A percentile compares a stretch with the other conserved stretches of the same genome.
These are phyloP conservation scores for Halcyon senegalensis DNA, from an alignment of 2,113 vertebrate genomes.

Conservation along the genomic window DNA sequence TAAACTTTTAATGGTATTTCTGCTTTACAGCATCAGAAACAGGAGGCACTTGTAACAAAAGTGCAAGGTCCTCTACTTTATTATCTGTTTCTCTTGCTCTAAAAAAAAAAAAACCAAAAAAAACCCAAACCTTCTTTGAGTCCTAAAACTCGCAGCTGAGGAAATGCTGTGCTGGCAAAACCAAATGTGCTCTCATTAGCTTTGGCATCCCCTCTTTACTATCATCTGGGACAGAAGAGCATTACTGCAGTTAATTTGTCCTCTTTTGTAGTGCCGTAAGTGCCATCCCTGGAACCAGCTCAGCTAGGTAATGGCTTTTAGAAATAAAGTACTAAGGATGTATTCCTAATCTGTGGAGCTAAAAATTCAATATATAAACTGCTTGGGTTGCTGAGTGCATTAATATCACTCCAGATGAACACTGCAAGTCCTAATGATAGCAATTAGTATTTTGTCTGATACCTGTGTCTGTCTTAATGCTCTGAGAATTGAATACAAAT, in stretches of 20 bases:
- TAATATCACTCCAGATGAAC: neutral
- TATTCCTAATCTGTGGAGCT: slow-evolving; percentile 19
- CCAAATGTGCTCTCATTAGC: neutral
- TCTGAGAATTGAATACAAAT: slow-evolving; percentile 32
- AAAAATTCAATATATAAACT: slow-evolving; percentile 29
- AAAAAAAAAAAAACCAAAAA: no score
- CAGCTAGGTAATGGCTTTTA: slow-evolving; percentile 48
- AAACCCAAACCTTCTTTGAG: no score
- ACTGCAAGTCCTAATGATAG: slow-evolving; percentile 9
- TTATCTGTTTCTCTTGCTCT: neutral
- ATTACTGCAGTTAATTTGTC: slow-evolving; percentile 51
- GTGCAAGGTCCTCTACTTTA: neutral
- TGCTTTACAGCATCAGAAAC: neutral
- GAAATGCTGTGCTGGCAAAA: slow-evolving; percentile 42
- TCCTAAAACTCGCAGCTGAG: neutral
- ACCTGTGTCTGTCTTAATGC: neutral
- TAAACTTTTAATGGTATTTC: neutral
- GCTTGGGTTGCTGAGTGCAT: slow-evolving; percentile 16
- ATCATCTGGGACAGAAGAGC: slow-evolving; percentile 16
- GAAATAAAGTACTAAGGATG: slow-evolving; percentile 11
- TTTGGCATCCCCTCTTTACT: neutral
- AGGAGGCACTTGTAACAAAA: neutral
- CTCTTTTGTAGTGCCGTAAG: neutral
- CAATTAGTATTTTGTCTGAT: slow-evolving; percentile 45
- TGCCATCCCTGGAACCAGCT: slow-evolving; percentile 27